Conservation (phyloP, 2,797 vertebrate species). For the Chiloscyllium punctatum region DNA sequence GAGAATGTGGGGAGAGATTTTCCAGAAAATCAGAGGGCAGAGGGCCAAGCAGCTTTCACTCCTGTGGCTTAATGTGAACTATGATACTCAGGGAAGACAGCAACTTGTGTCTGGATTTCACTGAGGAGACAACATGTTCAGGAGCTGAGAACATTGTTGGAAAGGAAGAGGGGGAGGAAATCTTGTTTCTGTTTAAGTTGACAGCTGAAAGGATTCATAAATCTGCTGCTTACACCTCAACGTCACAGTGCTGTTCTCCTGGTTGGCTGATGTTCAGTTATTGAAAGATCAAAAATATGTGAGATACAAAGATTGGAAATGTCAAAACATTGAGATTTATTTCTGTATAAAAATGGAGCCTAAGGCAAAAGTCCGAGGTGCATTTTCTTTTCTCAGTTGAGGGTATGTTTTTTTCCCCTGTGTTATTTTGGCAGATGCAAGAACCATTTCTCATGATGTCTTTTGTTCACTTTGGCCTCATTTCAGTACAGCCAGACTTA, state of each 20-base stretch:
- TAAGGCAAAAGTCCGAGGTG: neutral
- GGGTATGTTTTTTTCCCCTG: neutral
- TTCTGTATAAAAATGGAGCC: neutral
- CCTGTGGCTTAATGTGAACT: neutral
- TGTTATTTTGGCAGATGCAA: neutral
- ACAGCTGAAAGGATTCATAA: neutral
- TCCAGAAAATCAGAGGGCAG: neutral
- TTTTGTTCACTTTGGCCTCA: slow-evolving; percentile 24
- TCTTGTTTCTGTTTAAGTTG: neutral
- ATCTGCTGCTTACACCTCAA: neutral
- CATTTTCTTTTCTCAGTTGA: neutral
- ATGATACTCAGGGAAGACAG: neutral
- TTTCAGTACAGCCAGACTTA: neutral
- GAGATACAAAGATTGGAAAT: slow-evolving; percentile 13
- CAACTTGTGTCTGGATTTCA: neutral
- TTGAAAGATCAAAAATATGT: neutral
- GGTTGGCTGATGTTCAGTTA: neutral
- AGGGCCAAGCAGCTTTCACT: neutral
- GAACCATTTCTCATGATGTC: neutral
- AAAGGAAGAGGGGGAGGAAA: neutral
- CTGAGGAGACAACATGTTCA: neutral
- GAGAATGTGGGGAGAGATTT: neutral
- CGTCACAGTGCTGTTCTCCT: too few relatives aligned
- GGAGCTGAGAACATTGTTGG: neutral
- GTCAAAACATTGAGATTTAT: slow-evolving; percentile 18